Conservation (phyloP, 2,888 invertebrate species). For the Tillus elongatus region DNA sequence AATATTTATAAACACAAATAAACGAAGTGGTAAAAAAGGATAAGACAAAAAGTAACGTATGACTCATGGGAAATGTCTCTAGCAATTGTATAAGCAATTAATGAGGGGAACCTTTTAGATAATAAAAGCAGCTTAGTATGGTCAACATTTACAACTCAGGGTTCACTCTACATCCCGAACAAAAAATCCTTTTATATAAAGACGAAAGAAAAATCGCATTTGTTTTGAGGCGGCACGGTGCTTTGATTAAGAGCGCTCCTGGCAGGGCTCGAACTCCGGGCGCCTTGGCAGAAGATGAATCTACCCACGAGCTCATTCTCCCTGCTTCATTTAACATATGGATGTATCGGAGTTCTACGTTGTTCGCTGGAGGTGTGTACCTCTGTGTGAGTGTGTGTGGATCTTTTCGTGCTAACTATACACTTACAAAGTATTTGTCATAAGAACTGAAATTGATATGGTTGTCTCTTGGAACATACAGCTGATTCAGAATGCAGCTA, state of each 20-base stretch:
- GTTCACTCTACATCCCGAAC: constrained; percentile 7
- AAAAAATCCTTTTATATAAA: constrained; percentile 22
- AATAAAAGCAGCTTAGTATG: constrained; percentile 5
- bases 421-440: too few relatives aligned
- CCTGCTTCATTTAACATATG: constrained; percentile 35
- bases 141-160: constrained; percentile 15
- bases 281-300: constrained; percentile 32
- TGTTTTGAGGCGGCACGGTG: constrained; percentile 38
- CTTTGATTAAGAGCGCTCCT: constrained; percentile 38
- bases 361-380: neutral
- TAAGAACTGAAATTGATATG: too few relatives aligned
- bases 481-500: too few relatives aligned
- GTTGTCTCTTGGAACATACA: too few relatives aligned
- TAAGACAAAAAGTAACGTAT: too few relatives aligned
- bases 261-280: constrained; percentile 31
- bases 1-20: too few relatives aligned
- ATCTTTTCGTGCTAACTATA: too few relatives aligned
- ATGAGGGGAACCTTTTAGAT: too few relatives aligned
- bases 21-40: too few relatives aligned
- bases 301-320: constrained; percentile 32
- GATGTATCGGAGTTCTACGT: constrained; percentile 25
- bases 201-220: constrained; percentile 37
- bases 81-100: too few relatives aligned
- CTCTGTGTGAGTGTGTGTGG: too few relatives aligned
- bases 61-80: too few relatives aligned